A percentile compares a stretch with the other conserved stretches of the same genome.
Evolutionary conservation across 2,888 invertebrate genomes (phyloP).

Genomic region (Pharmacophagus antenor): DNA sequence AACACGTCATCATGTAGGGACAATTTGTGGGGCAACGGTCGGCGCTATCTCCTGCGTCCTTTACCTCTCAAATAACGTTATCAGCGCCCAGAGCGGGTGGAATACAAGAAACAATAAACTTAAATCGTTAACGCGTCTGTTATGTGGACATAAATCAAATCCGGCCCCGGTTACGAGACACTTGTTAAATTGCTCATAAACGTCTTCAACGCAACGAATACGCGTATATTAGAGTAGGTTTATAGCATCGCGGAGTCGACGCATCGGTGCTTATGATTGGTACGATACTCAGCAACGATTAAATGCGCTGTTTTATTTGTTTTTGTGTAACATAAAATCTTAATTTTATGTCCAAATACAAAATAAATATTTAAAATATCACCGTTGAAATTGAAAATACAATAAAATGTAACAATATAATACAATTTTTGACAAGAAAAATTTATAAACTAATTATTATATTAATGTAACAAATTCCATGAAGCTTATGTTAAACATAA

Average conservation of each 20-base stretch:
- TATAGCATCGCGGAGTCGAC: constrained; percentile 48
- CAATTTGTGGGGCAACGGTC: constrained; percentile 34
- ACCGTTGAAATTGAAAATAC: no score
- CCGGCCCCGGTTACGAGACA: constrained; percentile 59
- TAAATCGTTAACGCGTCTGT: constrained; percentile 62
- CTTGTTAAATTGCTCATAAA: constrained; percentile 76
- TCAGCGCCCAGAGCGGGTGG: constrained; percentile 61
- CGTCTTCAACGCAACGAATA: constrained; percentile 63
- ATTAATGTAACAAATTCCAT: no score
- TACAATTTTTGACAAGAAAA: no score
- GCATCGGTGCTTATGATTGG: constrained; percentile 55
- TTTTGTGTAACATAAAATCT: background rate
- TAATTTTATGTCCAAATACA: no score
- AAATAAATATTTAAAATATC: no score
- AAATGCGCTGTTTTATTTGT: background rate
- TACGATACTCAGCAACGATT: constrained; percentile 28
- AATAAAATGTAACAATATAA: no score
- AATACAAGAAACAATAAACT: constrained; percentile 71
- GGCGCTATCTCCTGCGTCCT: constrained; percentile 42
- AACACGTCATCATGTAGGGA: constrained; percentile 38
- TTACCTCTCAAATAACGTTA: constrained; percentile 60
- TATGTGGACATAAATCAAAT: constrained; percentile 72
- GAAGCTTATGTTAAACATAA: no score
- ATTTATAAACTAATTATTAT: no score
- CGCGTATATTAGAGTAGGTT: constrained; percentile 68